Evolutionary conservation across 2,888 invertebrate species (phyloP).

Genomic region (Drosophila infuscata): DNA sequence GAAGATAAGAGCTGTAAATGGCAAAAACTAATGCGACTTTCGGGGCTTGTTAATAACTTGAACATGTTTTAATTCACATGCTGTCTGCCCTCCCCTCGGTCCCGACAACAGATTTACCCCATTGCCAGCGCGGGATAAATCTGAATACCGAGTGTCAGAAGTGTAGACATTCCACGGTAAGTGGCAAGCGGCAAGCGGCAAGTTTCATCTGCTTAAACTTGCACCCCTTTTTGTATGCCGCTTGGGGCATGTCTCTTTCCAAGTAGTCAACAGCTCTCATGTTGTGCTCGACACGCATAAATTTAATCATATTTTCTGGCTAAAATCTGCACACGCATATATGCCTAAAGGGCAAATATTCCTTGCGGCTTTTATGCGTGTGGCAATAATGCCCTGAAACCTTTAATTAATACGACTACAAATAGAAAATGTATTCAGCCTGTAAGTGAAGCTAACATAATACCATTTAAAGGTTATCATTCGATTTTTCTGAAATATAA

Average conservation of each 20-base stretch:
- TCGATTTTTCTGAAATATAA: background rate
- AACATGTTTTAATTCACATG: constrained; percentile 77
- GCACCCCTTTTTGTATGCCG: constrained; percentile 35
- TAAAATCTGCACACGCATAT: constrained; percentile 31
- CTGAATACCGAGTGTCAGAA: constrained; percentile 45
- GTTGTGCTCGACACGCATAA: constrained; percentile 63
- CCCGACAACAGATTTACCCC: constrained; percentile 14
- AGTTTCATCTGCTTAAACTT: constrained; percentile 33
- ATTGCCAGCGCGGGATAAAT: constrained; percentile 33
- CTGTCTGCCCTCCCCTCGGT: background rate
- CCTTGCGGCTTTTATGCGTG: constrained; percentile 3
- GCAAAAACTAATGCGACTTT: constrained; percentile 71
- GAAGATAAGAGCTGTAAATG: constrained; percentile 46
- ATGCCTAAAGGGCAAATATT: constrained; percentile 2
- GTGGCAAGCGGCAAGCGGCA: constrained; percentile 31
- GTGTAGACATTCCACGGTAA: constrained; percentile 30
- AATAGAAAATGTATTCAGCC: background rate
- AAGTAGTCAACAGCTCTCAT: constrained; percentile 59
- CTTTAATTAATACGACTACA: background rate
- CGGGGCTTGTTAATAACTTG: constrained; percentile 73
- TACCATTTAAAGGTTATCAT: background rate
- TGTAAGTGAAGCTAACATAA: background rate
- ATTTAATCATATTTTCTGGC: constrained; percentile 67
- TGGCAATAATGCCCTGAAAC: constrained; percentile 6
- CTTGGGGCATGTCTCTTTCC: constrained; percentile 44